Evolutionary conservation across 2,888 invertebrate species (phyloP), one percentile per base, ranked within the genome.

Genomic region (Pterobdella sp.): DNA sequence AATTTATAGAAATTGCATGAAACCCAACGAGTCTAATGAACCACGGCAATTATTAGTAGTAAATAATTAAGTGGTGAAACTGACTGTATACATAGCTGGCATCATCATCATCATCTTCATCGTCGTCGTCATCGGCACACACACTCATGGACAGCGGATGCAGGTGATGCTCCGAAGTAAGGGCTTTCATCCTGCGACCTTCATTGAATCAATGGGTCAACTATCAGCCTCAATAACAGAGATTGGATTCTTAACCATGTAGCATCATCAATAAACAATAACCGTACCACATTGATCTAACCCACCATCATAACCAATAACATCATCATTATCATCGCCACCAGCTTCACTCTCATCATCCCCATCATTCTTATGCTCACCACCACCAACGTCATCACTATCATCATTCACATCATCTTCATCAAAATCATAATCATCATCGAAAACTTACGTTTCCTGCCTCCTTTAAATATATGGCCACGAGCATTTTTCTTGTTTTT

Each of bases 381-480:
- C 10, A 14, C 10, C 29, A 64, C 26, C 10, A 64, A 64, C 64
- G 14, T 64, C n/a, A 18, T n/a, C n/a, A 49, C 14, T 49, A 18
- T n/a, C 14, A 49, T 49, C 14, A 18, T n/a, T 49, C n/a, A 18
- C 14, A 49, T 18, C 14, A 14, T 18, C n/a, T 49, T 49, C 52
- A 49, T 18, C 52, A 14, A 49, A 49, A 18, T n/a, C 14, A n/a
- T 49, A n/a, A 49, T 49, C 14, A 18, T 49, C 14, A 49, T n/a
- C 14, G 18, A 49, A 69, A 29, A 77, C 82, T 79, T 79, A 83
- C 82, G 81, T 76, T 81, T 82, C 73, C 82, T 77, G 26, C 94
- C 94, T 14, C 92, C 92, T 74, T 82, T 80, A 78, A 82, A 81
- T 14, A 82, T 80, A 75, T 81, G 81, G 26, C 80, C 85, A 93